Evolutionary conservation across 2,888 invertebrate genomes (phyloP), one percentile per base, ranked within the genome.

Genomic region (Ryuthela nishihirai): DNA sequence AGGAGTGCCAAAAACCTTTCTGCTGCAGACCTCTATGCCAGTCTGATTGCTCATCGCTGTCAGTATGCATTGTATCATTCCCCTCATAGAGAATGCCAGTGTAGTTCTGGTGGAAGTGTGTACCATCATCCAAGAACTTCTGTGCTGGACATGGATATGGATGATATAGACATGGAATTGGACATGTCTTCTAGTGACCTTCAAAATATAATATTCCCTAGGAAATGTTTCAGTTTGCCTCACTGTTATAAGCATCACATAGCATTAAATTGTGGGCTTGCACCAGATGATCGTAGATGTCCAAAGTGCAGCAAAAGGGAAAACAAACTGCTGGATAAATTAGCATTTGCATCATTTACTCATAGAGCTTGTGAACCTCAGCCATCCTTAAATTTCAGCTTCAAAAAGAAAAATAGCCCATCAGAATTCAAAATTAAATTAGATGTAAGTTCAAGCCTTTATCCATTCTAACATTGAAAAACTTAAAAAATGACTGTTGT

Each of bases 361-460:
- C 29, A 29, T 9, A 7, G 12, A 9, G 29, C 12, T 29, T 12
- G 7, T 29, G 29, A 29, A 9, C 29, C 9, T 29, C 29, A 29
- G 12, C 29, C 29, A 29, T 9, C 7, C 29, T 29, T 29, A 7
- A n/a, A 39, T 39, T 12, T 39, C 18, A 20, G 18, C 17, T 7
- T 12, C 18, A 15, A 36, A 21, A 42, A 43, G 44, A 49, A 41
- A 21, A 49, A 52, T n/a, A 49, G 39, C 10, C 58, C 62, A 6
- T 34, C 43, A 29, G 62, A 62, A 40, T 49, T 59, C 23, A 43
- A 49, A 24, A 32, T 32, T 5, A 38, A 50, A 41, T 26, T 61
- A n/a, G 49, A 53, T 44, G 20, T 42, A 42, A 24, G 42, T 42
- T 15, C 24, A n/a, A n/a, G n/a, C n/a, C n/a, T n/a, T n/a, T n/a